A percentile compares a stretch with the other conserved stretches of the same genome.
Evolutionary conservation across 35 echinoderm and acorn worm genomes (phyloP).

Genomic region (Heliocidaris tuberculata): DNA sequence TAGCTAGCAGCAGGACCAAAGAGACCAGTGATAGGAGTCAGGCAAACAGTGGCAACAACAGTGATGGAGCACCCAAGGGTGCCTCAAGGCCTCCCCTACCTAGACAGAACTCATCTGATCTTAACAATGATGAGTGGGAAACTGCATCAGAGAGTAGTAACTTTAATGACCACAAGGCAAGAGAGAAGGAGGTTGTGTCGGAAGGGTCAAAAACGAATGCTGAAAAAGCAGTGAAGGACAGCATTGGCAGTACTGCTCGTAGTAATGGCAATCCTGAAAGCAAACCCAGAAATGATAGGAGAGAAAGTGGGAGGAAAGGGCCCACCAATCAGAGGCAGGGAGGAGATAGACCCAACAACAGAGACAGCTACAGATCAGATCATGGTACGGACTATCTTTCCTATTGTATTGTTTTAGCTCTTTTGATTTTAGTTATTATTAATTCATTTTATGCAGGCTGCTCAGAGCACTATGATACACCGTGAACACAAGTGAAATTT

Average conservation of each 20-base stretch:
- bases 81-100: conserved; percentile 58
- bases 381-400: neutral
- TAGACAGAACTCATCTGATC: conserved; percentile 90
- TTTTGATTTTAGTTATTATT: neutral
- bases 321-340: conserved; percentile 33
- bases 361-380: conserved; percentile 29
- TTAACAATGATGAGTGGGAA: conserved; percentile 98
- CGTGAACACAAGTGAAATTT: neutral
- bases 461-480: neutral
- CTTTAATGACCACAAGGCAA: conserved; percentile 81
- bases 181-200: conserved; percentile 43
- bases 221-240: conserved; percentile 32
- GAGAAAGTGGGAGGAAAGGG: conserved; percentile 50
- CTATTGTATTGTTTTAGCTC: neutral
- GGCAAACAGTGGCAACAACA: conserved; percentile 64
- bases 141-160: conserved; percentile 99
- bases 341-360: conserved; percentile 39
- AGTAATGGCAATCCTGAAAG: conserved; percentile 39
- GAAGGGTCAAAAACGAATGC: neutral
- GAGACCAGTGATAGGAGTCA: conserved; percentile 1
- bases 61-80: conserved; percentile 60
- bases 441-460: neutral
- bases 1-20: conserved; percentile 33
- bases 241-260: conserved; percentile 35
- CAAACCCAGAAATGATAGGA: conserved; percentile 50